Percentiles rank a stretch among this genome's conserved stretches.
Conservation (phyloP, 2,888 invertebrate species). For the Drosophila ochracea region DNA sequence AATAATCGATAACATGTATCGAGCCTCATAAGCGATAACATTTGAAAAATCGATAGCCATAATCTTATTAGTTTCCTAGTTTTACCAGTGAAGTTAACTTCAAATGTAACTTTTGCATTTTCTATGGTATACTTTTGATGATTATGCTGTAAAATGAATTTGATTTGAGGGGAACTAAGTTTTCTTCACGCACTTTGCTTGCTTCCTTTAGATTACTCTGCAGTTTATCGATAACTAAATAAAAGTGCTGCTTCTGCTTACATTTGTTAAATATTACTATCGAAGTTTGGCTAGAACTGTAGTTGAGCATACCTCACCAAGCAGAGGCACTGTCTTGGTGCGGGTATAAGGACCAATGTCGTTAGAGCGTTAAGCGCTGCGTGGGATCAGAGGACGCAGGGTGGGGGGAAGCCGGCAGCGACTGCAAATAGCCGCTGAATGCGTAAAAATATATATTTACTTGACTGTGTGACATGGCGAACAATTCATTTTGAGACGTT, state of each 20-base stretch:
- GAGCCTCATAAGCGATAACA: background rate
- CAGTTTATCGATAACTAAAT: no score
- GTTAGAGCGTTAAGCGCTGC: conserved; percentile 15
- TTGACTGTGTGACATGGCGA: conserved; percentile 49
- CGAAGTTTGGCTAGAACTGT: background rate
- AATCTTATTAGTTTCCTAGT: background rate
- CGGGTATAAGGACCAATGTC: conserved; percentile 28
- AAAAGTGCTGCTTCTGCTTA: background rate
- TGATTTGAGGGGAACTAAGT: background rate
- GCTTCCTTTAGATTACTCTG: background rate
- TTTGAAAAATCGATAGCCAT: background rate
- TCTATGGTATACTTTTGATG: no score
- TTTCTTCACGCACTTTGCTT: background rate
- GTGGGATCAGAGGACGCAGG: background rate
- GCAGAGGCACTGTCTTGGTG: background rate
- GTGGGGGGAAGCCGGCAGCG: background rate
- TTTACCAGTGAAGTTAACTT: background rate
- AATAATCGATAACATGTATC: background rate
- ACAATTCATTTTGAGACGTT: conserved; percentile 50
- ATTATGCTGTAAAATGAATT: background rate
- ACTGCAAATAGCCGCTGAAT: conserved; percentile 28
- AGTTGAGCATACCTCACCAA: conserved; percentile 11
- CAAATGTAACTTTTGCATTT: background rate
- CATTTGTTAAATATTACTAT: background rate
- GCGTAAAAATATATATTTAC: conserved; percentile 54